Evolutionary conservation across 1,140 invertebrate species (phyloP), one percentile per base, ranked within the genome.

Genomic region (Macrobrachium rosenbergii): DNA sequence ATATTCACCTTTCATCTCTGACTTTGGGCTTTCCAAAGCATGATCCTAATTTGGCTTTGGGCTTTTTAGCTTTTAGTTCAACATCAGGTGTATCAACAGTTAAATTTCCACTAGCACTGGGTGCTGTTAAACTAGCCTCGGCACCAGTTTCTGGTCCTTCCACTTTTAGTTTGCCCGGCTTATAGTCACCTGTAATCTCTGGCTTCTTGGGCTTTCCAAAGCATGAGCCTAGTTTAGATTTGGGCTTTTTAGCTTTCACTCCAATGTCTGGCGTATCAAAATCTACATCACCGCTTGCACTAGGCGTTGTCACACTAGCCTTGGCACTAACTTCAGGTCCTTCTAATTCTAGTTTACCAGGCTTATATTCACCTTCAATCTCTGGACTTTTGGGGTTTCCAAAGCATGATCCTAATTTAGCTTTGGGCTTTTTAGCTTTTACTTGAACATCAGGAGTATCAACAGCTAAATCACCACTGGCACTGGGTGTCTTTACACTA

Each of bases 11-110:
- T 84, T 76, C 14, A 62, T 43, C 12, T 75, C 58, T n/a, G 75
- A 76, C 52, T 88, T 88, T 5, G 87, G 82, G n/a, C n/a, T 64
- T 88, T 88, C 87, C 87, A 79, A 88, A 88, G 76, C 82, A 88
- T 7, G 87, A 88, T 67, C 87, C 87, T 5, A 88, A 17, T 73
- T 88, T 88, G 3, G 19, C 28, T 45, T 88, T 88, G 21, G 82
- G 37, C 73, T 84, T 88, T n/a, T 73, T 60, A 11, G 45, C 82
- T 64, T 84, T 83, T 8, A 83, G 58, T 45, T 88, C 75, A 0
- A 84, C 52, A 23, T 88, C 82, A 21, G 87, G 81, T 8, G 77
- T 69, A 7, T 67, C 75, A 69, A 88, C 52, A 52, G 14, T 23
- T 59, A 88, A 17, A 0, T 78, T 73, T 28, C 60, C 23, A 67